Percentiles rank a stretch among this genome's conserved stretches.
These are phyloP conservation scores for Cataglyphis altisquamis DNA, from an alignment of 2,888 invertebrate genomes.

Conservation along the genomic window DNA sequence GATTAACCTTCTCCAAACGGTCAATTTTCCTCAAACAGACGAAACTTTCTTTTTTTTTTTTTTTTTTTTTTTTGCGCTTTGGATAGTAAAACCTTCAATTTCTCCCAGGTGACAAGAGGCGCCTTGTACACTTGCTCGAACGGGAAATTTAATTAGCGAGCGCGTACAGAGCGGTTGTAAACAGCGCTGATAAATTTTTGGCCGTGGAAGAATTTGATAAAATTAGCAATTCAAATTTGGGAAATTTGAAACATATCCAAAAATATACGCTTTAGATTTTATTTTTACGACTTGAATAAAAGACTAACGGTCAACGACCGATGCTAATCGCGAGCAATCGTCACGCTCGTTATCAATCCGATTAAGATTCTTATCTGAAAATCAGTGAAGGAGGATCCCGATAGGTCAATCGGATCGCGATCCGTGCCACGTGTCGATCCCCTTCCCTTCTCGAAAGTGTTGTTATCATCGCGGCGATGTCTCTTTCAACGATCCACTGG, in stretches of 20 bases:
- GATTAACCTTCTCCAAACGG: constrained; percentile 22
- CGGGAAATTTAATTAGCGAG: constrained; percentile 11
- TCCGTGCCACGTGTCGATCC: constrained; percentile 6
- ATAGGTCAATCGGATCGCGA: constrained; percentile 34
- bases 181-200: background rate
- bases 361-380: constrained; percentile 30
- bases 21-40: constrained; percentile 22
- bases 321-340: constrained; percentile 35
- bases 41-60: background rate
- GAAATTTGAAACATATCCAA: background rate
- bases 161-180: background rate
- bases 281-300: background rate
- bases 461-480: constrained; percentile 18
- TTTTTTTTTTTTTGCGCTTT: background rate
- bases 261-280: background rate
- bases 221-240: background rate
- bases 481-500: constrained; percentile 43
- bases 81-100: constrained; percentile 11
- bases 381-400: constrained; percentile 36
- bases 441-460: background rate
- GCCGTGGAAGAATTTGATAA: background rate
- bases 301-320: constrained; percentile 1
- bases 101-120: constrained; percentile 9
- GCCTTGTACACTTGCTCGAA: constrained; percentile 21
- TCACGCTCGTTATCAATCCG: constrained; percentile 13